phyloP scores from a whole-genome alignment of 2,113 vertebrate genomes.

The Clupea harengus region DNA sequence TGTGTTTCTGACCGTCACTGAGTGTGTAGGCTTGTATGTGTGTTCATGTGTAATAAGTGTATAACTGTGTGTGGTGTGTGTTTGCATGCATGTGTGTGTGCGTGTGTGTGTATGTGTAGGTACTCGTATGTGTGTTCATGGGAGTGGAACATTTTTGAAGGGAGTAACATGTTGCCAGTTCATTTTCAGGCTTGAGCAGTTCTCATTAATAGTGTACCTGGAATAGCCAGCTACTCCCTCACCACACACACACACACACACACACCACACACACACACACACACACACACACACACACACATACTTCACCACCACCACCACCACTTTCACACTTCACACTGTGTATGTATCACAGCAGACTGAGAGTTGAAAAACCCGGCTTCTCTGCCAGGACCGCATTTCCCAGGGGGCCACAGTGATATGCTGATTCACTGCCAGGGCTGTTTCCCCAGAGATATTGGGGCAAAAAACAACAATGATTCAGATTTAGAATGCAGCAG shows the following conservation, averaged over 20 bases:
- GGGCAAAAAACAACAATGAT: constrained; percentile 35
- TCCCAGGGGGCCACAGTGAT: constrained; percentile 43
- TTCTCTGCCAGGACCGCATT: constrained; percentile 40
- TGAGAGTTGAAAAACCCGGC: constrained; percentile 31
- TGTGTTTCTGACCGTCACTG: too few species aligned
- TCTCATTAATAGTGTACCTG: constrained; percentile 53
- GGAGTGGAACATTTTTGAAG: constrained; percentile 42
- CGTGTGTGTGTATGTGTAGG: neutral
- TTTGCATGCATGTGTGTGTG: too few species aligned
- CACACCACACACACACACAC: constrained; percentile 22
- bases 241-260: constrained; percentile 18
- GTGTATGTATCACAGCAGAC: constrained; percentile 8
- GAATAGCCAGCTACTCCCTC: constrained; percentile 41
- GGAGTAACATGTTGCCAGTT: constrained; percentile 43
- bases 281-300: neutral
- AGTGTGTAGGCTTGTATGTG: too few species aligned
- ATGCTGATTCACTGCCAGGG: constrained; percentile 46
- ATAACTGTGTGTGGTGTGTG: too few species aligned
- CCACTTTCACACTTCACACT: neutral
- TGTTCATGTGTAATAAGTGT: too few species aligned
- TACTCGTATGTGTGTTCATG: constrained; percentile 49
- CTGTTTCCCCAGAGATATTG: constrained; percentile 26
- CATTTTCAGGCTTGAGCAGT: constrained; percentile 51
- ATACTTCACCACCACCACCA: constrained; percentile 5
- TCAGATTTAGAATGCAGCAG: constrained; percentile 20